A percentile compares a stretch with the other conserved stretches of the same genome.
phyloP scores from a whole-genome alignment of 2,888 invertebrate genomes.

The Stegana nigrithorax region DNA sequence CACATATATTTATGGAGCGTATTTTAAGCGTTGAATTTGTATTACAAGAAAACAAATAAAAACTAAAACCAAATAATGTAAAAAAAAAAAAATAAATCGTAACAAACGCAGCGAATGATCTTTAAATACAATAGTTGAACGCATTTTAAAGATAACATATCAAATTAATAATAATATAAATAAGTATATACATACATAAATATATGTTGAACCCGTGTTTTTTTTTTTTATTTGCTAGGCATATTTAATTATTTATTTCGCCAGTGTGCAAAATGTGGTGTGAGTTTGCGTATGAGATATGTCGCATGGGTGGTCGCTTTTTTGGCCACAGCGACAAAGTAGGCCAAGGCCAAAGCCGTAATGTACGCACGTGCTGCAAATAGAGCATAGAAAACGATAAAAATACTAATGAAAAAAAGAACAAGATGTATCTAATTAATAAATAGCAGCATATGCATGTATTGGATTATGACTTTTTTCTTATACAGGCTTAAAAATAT shows the following conservation, averaged over 20 bases:
- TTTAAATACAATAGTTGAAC: too few relatives aligned
- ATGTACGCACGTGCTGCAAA: neutral
- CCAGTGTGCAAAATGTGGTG: too few relatives aligned
- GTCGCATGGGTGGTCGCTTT: too few relatives aligned
- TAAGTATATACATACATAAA: neutral
- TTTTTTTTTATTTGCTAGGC: neutral
- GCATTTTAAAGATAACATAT: constrained; percentile 15
- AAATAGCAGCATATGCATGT: constrained; percentile 43
- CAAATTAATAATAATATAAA: neutral
- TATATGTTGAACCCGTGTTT: neutral
- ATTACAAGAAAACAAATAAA: neutral
- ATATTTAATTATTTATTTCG: too few relatives aligned
- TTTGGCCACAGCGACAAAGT: neutral
- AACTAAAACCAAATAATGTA: too few relatives aligned
- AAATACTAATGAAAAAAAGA: neutral
- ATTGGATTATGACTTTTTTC: constrained; percentile 24
- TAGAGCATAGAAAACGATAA: neutral
- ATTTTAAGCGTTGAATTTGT: neutral
- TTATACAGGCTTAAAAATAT: constrained; percentile 23
- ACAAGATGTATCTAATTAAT: neutral
- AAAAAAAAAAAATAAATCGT: neutral
- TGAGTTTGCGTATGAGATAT: too few relatives aligned
- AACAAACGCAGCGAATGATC: too few relatives aligned
- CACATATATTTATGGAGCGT: neutral
- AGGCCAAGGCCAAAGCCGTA: neutral